Evolutionary conservation across 2,113 vertebrate species (phyloP).

Genomic region (Oncorhynchus nerka): DNA sequence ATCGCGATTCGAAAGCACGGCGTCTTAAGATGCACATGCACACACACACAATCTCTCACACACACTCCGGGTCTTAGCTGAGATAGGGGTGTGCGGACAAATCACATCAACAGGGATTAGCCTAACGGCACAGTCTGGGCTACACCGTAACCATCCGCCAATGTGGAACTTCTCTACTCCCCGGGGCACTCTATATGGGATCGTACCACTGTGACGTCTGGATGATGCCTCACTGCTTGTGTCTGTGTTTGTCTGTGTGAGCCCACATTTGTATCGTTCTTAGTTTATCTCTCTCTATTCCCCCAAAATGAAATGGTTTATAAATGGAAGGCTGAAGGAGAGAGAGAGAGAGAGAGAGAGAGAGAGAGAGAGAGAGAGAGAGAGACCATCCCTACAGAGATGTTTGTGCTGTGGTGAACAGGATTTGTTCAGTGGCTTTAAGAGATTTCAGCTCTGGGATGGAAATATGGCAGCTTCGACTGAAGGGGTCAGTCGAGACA

Average conservation of each 20-base stretch:
- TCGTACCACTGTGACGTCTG: conserved; percentile 65
- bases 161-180: conserved; percentile 75
- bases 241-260: conserved; percentile 51
- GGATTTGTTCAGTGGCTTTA: conserved; percentile 75
- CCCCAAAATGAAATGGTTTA: conserved; percentile 67
- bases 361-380: conserved; percentile 37
- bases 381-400: conserved; percentile 67
- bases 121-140: conserved; percentile 73
- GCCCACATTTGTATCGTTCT: conserved; percentile 11
- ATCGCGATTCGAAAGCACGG: conserved; percentile 64
- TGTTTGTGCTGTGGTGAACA: conserved; percentile 71
- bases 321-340: conserved; percentile 65
- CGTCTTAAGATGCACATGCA: conserved; percentile 57
- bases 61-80: conserved; percentile 53
- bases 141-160: conserved; percentile 76
- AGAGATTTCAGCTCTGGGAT: conserved; percentile 64
- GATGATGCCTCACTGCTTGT: conserved; percentile 35
- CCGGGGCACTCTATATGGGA: conserved; percentile 64
- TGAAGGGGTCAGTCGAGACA: conserved; percentile 68
- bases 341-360: conserved; percentile 34
- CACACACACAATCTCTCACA: conserved; percentile 22
- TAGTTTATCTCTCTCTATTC: conserved; percentile 30
- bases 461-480: conserved; percentile 73
- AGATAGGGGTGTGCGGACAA: conserved; percentile 78
- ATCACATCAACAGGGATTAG: conserved; percentile 83